Base-by-base conservation (phyloP, 2,113 vertebrate genomes). In the Patagioenas fasciata region DNA sequence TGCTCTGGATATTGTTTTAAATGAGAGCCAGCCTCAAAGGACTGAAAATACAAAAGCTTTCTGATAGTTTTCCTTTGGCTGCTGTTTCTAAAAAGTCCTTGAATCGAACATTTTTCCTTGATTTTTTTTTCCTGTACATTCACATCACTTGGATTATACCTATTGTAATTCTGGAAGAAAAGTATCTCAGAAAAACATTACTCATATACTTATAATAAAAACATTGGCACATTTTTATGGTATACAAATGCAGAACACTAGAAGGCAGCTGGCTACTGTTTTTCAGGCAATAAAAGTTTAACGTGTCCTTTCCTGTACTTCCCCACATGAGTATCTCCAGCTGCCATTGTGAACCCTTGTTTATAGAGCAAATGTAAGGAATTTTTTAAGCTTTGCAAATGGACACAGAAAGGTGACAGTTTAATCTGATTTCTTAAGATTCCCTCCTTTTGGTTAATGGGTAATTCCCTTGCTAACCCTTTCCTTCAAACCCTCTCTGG, bases 51-150 rank as follows among this genome's bases (percentile, higher is more conserved):
- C 11, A 58, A 50, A 66, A n/a, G 8, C 15, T 86, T 80, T 70
- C 60, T 56, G 28, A 2, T 44, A 3, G 21, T 58, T 73, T 77
- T 92, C 13, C 26, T 26, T 86, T 48, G 58, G 26, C 32, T 1
- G 1, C 32, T 48, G 19, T 60, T 85, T 79, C n/a, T 4, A 71
- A 81, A 78, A 75, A 66, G 32, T 26, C 26, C 28, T 61, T 2
- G 0, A 26, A 75, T 11, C 4, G 36, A 89, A 10, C 5, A 2
- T 80, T 79, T 85, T 88, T 72, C 24, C 3, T 56, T 77, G 3
- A 2, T 18, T 66, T 74, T 62, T 47, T 47, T 47, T 44, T n/a
- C n/a, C 50, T 36, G 5, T 57, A 4, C 0, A 0, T 38, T 77
- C 29, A 16, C 42, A 31, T 85, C 13, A 16, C 28, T 70, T 66